Evolutionary conservation across 2,797 vertebrate genomes (phyloP), one percentile per base, ranked within the genome.

Genomic region (Parauchenoglanis punctatus): DNA sequence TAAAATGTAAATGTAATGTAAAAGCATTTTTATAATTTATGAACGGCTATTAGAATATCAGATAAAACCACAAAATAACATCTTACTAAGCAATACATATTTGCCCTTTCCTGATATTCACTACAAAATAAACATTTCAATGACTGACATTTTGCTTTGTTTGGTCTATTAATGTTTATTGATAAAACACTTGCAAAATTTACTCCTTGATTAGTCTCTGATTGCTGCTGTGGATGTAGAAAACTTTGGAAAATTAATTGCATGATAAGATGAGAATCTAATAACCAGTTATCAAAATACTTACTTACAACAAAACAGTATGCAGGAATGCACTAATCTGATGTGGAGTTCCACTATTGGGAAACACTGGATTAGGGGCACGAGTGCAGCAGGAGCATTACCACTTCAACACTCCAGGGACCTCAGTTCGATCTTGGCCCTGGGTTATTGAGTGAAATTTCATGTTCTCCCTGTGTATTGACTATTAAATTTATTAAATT

Each of bases 21-120:
- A 89, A 84, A 88, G 83, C 86, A 85, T 68, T 5, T 82, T 87
- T 88, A 72, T 89, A 31, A 49, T 72, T 23, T 76, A 80, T 46
- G 44, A 46, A 75, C 25, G 83, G 44, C 44, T 83, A 68, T 61
- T 83, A 87, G 87, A 84, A 63, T 63, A 88, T 84, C 35, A 70
- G 89, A 84, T 80, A 88, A 90, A 84, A 49, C 20, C 59, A 52
- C 44, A 81, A 54, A 84, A 31, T 35, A 86, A 76, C 25, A 84
- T 58, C 63, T 72, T 49, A 20, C 58, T 31, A 73, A 85, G 31
- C 83, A 82, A 35, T 80, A 73, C 56, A 77, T 82, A 8, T 85
- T 59, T 89, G 44, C 49, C 28, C 56, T 73, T 80, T 80, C n/a
- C 4, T 58, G 20, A 49, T 58, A 76, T 76, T 83, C 40, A 61